A percentile compares a stretch with the other conserved stretches of the same genome.
Evolutionary conservation across 2,113 vertebrate genomes (phyloP).

Genomic region (Oenanthe melanoleuca): DNA sequence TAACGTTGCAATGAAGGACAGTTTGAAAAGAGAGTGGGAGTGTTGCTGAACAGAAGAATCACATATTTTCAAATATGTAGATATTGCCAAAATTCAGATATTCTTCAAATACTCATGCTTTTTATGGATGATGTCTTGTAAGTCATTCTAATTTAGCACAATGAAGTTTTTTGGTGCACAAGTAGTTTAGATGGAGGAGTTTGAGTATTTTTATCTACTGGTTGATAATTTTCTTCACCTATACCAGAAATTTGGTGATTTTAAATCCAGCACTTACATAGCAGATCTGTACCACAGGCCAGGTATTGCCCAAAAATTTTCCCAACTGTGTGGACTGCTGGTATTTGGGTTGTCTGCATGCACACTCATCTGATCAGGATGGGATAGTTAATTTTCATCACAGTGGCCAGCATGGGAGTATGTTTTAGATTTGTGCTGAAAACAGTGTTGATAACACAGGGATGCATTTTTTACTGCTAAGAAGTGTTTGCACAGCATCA

Average conservation of each 20-base stretch:
- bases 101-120: background rate
- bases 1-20: background rate
- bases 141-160: background rate
- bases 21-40: background rate
- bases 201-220: background rate
- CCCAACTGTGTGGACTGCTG: background rate
- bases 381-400: background rate
- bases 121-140: background rate
- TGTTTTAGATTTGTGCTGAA: background rate
- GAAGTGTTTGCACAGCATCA: background rate
- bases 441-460: background rate
- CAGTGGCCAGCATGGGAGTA: accelerated
- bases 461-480: background rate
- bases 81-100: background rate
- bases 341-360: background rate
- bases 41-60: background rate
- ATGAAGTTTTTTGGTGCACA: background rate
- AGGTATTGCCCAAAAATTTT: background rate
- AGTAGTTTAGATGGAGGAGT: background rate
- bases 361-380: background rate
- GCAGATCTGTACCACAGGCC: background rate
- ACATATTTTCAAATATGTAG: background rate
- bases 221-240: background rate
- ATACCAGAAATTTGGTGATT: background rate
- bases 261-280: background rate